Evolutionary conservation across 2,888 invertebrate species (phyloP), one percentile per base, ranked within the genome.

Genomic region (Anorthoa munda): DNA sequence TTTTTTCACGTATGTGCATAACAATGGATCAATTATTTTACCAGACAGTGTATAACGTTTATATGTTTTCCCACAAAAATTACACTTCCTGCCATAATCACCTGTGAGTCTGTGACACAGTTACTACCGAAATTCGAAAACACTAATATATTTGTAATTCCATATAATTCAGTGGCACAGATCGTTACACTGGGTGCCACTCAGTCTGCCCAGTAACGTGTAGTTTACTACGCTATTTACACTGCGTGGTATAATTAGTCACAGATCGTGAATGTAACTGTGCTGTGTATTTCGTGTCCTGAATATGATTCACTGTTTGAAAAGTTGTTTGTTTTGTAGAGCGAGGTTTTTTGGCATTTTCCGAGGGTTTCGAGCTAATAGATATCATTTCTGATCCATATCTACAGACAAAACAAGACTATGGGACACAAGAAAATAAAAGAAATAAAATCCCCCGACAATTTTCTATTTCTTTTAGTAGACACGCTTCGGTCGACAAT

Each of bases 91-190:
- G 59, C 2, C 83, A 83, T 51, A 68, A 69, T 60, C 31, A 66
- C 66, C 60, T 18, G n/a, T 60, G 75, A 65, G 63, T 64, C 60
- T 18, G n/a, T 60, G 75, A 65, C 86, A 79, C 70, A 79, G 63
- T 82, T 80, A 46, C 72, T n/a, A 76, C 59, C 23, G 73, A 75
- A 81, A 75, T 68, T 67, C 60, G 50, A 72, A 75, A 60, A 18
- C 51, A 56, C 77, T 76, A 84, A 84, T 86, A 77, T 70, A 75
- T 67, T 80, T 80, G 68, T 84, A 82, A 85, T 84, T 45, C 77
- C 45, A 77, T 87, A 78, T 79, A 77, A 87, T 86, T 81, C 39
- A 56, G 51, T 84, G 78, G 63, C 87, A 83, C 75, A 75, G 80
- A 63, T 82, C 48, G 48, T 65, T 75, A 84, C 72, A 59, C 53